Conservation (phyloP, 2,888 invertebrate genomes). For the Cerastoderma edule region DNA sequence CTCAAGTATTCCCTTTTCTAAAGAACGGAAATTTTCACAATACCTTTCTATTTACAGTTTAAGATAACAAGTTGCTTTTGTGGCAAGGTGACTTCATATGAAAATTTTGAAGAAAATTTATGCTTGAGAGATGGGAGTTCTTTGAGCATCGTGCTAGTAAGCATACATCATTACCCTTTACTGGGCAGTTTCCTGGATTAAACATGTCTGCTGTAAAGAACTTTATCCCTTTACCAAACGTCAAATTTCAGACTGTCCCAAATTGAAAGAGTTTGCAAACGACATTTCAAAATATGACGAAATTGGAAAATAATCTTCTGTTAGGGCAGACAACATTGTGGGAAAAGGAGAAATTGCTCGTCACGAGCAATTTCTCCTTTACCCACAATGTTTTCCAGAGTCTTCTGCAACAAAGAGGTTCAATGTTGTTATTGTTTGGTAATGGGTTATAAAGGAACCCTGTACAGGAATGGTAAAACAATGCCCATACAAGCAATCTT, state of each 20-base stretch:
- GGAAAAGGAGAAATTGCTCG: background rate
- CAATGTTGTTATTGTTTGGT: background rate
- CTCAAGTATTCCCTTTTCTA: constrained; percentile 41
- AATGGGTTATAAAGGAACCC: background rate
- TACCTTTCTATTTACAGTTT: constrained; percentile 19
- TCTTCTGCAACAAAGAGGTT: constrained; percentile 4
- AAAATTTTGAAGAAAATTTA: constrained; percentile 8
- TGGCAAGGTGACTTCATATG: constrained; percentile 8
- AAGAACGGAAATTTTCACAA: constrained; percentile 50
- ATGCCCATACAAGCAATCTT: background rate
- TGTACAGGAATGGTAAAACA: background rate
- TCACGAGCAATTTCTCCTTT: background rate
- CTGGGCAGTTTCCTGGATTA: too few relatives aligned
- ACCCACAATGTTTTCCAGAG: too few relatives aligned
- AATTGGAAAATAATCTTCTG: background rate
- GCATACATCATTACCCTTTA: too few relatives aligned
- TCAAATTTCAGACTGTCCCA: too few relatives aligned
- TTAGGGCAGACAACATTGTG: background rate
- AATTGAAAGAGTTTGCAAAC: too few relatives aligned
- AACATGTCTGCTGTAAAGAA: too few relatives aligned
- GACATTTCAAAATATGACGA: background rate
- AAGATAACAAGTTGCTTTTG: constrained; percentile 18
- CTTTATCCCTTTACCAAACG: too few relatives aligned
- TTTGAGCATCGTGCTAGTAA: too few relatives aligned
- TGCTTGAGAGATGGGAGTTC: too few relatives aligned